phyloP scores from a whole-genome alignment of 1,140 invertebrate species.

The Semibalanus balanoides region DNA sequence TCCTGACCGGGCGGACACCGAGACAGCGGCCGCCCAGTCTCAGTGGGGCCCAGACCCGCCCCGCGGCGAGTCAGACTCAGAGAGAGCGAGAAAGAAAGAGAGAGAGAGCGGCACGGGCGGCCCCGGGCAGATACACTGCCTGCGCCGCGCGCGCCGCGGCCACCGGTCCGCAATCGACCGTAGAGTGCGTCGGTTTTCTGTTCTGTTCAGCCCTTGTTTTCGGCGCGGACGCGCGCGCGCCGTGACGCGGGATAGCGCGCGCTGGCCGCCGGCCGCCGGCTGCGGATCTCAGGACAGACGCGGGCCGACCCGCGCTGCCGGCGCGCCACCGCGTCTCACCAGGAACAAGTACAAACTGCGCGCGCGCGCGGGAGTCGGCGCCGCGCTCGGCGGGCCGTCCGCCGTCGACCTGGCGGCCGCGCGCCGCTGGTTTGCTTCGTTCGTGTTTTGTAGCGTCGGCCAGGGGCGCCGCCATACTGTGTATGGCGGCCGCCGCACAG shows the following conservation, averaged over 20 bases:
- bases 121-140: too few species aligned
- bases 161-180: background rate
- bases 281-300: background rate
- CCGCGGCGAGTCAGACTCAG: background rate
- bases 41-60: background rate
- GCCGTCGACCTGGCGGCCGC: background rate
- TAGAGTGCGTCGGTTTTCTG: background rate
- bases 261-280: too few species aligned
- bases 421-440: background rate
- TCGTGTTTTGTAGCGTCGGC: background rate
- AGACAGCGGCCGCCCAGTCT: background rate
- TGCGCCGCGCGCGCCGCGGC: too few species aligned
- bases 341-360: conserved; percentile 1
- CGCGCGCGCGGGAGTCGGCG: too few species aligned
- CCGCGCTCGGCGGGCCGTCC: background rate
- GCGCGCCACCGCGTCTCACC: background rate
- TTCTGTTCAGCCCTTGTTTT: background rate
- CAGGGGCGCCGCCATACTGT: background rate
- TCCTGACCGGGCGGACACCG: background rate
- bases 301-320: background rate
- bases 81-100: background rate
- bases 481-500: background rate
- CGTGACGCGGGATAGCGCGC: too few species aligned
- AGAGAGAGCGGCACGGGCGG: too few species aligned
- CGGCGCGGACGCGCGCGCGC: too few species aligned